Conservation (phyloP, 2,113 vertebrate genomes). For the Myotis yumanensis region DNA sequence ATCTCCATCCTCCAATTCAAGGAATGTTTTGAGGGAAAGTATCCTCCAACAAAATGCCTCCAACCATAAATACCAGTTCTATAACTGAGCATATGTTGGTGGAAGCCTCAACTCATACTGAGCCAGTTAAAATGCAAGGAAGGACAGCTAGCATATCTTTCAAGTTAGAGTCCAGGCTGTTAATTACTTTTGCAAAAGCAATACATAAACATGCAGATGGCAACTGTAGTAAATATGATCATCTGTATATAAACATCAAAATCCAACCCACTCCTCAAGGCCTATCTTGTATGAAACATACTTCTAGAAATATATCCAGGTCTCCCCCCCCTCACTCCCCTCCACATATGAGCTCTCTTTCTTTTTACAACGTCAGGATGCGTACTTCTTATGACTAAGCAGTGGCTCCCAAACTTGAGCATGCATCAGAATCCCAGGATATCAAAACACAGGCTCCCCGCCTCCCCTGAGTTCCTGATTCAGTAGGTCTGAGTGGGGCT, state of each 20-base stretch:
- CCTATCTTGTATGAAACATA: slow-evolving; percentile 50
- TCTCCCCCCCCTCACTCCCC: background rate
- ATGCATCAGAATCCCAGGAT: background rate
- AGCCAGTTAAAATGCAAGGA: slow-evolving; percentile 71
- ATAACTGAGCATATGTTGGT: slow-evolving; percentile 72
- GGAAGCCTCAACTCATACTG: slow-evolving; percentile 52
- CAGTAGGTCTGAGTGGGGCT: background rate
- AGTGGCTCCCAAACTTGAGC: background rate
- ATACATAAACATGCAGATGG: slow-evolving; percentile 80
- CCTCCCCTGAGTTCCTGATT: background rate
- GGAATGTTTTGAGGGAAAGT: slow-evolving; percentile 35
- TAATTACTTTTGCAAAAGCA: slow-evolving; percentile 77
- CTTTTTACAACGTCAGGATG: background rate
- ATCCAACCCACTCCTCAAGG: slow-evolving; percentile 61
- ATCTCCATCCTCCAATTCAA: slow-evolving; percentile 18
- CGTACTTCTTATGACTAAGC: slow-evolving; percentile 12
- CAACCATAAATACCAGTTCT: slow-evolving; percentile 48
- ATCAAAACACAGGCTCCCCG: background rate
- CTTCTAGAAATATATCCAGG: slow-evolving; percentile 60
- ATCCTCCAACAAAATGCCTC: slow-evolving; percentile 42
- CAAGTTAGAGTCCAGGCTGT: slow-evolving; percentile 74
- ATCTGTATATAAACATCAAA: slow-evolving; percentile 75
- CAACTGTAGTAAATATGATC: slow-evolving; percentile 72
- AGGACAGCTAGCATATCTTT: slow-evolving; percentile 77
- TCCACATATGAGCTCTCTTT: slow-evolving; percentile 22